Evolutionary conservation across 1,140 invertebrate genomes (phyloP).

Genomic region (Diorhabda sublineata): DNA sequence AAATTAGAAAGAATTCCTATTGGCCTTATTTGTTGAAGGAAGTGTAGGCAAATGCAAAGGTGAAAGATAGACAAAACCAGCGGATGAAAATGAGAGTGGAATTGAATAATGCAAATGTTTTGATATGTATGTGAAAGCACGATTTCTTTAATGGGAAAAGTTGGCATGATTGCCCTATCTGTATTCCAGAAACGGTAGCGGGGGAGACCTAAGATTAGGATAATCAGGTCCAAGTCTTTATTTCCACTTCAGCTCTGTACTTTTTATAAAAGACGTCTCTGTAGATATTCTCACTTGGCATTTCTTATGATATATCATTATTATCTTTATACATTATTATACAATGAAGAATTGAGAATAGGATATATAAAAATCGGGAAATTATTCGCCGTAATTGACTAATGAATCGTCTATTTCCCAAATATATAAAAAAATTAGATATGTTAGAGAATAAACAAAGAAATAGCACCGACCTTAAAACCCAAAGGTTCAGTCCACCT

Average conservation of each 20-base stretch:
- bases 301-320: too few species aligned
- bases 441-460: too few species aligned
- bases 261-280: conserved; percentile 21
- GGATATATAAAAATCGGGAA: too few species aligned
- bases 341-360: too few species aligned
- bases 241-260: conserved; percentile 29
- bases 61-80: not conserved
- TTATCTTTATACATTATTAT: too few species aligned
- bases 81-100: conserved; percentile 10
- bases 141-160: conserved; percentile 38
- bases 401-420: too few species aligned
- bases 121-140: conserved; percentile 36
- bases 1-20: not conserved
- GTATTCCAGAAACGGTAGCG: conserved; percentile 29
- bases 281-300: too few species aligned
- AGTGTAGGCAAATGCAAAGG: not conserved
- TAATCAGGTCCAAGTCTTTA: conserved; percentile 33
- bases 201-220: conserved; percentile 30
- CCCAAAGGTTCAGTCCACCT: too few species aligned
- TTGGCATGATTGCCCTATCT: conserved; percentile 31
- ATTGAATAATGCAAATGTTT: conserved; percentile 37
- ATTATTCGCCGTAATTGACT: too few species aligned
- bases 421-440: too few species aligned
- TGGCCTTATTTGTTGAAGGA: not conserved
- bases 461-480: too few species aligned